Conservation (phyloP, 2,888 invertebrate genomes). For the Pardosa pseudoannulata region DNA sequence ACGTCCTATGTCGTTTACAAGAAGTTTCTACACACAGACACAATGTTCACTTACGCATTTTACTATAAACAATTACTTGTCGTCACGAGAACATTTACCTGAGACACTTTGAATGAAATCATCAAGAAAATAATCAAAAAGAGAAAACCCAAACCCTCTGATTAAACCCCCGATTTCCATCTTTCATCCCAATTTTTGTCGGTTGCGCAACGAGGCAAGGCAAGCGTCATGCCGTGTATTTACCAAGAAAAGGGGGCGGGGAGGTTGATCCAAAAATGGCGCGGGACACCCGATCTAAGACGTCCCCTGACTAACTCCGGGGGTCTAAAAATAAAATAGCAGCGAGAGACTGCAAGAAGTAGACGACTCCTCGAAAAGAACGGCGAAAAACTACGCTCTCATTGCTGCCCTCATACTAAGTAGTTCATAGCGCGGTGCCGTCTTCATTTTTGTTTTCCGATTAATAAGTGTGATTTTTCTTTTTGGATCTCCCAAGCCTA, state of each 20-base stretch:
- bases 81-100: not conserved
- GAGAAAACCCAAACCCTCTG: not conserved
- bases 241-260: constrained; percentile 29
- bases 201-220: constrained; percentile 33
- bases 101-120: not conserved
- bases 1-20: too few relatives aligned
- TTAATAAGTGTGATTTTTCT: constrained; percentile 20
- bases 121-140: not conserved
- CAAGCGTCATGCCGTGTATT: not conserved
- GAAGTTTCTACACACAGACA: too few relatives aligned
- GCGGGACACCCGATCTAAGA: constrained; percentile 74
- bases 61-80: too few relatives aligned
- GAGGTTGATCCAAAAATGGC: constrained; percentile 74
- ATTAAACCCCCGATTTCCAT: constrained; percentile 32
- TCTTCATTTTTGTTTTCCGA: constrained; percentile 4
- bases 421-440: constrained; percentile 47
- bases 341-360: constrained; percentile 16
- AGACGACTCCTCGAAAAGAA: constrained; percentile 26
- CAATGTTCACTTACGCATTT: too few relatives aligned
- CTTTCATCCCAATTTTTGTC: constrained; percentile 31
- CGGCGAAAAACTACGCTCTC: constrained; percentile 58
- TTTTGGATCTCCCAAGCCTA: constrained; percentile 7
- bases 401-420: constrained; percentile 63
- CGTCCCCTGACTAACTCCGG: constrained; percentile 36
- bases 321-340: constrained; percentile 67